Base-by-base conservation (phyloP, 2,888 invertebrate genomes). In the Oscheius sp. region DNA sequence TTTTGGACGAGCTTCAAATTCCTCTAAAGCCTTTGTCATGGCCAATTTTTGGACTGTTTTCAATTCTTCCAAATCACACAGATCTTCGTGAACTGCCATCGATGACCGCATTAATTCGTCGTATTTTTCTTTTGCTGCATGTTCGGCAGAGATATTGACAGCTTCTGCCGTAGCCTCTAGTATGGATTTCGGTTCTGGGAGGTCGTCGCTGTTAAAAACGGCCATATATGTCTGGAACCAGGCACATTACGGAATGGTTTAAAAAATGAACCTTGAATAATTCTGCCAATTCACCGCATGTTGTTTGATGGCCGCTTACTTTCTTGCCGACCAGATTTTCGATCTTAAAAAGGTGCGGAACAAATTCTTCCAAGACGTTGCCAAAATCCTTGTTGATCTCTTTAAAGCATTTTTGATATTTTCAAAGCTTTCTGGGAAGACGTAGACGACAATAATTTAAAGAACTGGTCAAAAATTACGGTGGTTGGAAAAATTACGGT, bases 151-250 rank as follows among this genome's bases (percentile, higher is more conserved):
- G 9, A 25, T 16, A 16, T 64, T 43, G 46, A 71, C 35, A 58
- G 53, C 71, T 27, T 61, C 59, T 0, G 49, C 71, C 2, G 71
- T 72, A 2, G 64, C 72, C n/a, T 95, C 94, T 78, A 98, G 92
- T 96, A 98, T 97, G 83, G 96, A 95, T 91, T 97, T 98, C 2
- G 97, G 97, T 90, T 98, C 96, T 0, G 98, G 98, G 86, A 98
- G 91, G 89, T 96, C 95, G 89, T 96, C 95, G 35, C 96, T 96
- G 89, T 94, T 94, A 90, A 96, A 98, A 83, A 97, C 95, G 90
- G 93, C 93, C 91, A 96, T 95, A 89, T 98, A 98, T 21, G 95
- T 94, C 89, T 90, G 81, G 43, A 88, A 49, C 61, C 76, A 1
- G 9, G 9, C 35, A 35, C 9, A 35, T 35, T 35, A 35, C 35